Conservation (phyloP, 2,113 vertebrate genomes). For the Strix aluco region DNA sequence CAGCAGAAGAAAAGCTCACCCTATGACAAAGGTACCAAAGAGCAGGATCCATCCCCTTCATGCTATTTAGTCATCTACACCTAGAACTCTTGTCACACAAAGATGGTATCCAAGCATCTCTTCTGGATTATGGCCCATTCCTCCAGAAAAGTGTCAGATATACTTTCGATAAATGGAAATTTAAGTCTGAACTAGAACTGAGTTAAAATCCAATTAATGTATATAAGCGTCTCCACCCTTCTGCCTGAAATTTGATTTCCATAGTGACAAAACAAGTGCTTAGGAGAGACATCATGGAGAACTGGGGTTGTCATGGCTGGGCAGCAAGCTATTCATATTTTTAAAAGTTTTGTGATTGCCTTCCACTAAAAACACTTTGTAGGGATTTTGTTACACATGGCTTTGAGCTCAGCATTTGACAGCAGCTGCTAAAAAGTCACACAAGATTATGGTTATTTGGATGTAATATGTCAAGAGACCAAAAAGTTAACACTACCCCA, state of each 20-base stretch:
- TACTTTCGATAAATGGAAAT: background rate
- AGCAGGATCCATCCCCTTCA: background rate
- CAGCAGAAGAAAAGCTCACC: background rate
- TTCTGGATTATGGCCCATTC: background rate
- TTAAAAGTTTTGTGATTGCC: background rate
- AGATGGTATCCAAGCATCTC: background rate
- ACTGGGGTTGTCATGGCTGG: background rate
- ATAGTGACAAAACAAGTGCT: background rate
- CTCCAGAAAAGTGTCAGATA: background rate
- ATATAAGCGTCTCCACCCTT: background rate
- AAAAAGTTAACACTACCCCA: background rate
- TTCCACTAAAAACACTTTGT: background rate
- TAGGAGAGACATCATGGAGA: background rate
- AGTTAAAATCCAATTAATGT: background rate
- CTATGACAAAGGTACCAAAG: background rate
- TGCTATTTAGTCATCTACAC: background rate
- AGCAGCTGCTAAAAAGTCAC: background rate
- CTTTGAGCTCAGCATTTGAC: background rate
- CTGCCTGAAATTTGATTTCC: background rate
- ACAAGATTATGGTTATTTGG: background rate
- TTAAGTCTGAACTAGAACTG: background rate
- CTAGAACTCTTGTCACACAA: background rate
- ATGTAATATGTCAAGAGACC: background rate
- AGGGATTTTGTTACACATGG: background rate
- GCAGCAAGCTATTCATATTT: background rate